A percentile compares a stretch with the other conserved stretches of the same genome.
These are phyloP conservation scores for Acinonyx jubatus DNA, from an alignment of 2,113 vertebrate species.

Conservation along the genomic window DNA sequence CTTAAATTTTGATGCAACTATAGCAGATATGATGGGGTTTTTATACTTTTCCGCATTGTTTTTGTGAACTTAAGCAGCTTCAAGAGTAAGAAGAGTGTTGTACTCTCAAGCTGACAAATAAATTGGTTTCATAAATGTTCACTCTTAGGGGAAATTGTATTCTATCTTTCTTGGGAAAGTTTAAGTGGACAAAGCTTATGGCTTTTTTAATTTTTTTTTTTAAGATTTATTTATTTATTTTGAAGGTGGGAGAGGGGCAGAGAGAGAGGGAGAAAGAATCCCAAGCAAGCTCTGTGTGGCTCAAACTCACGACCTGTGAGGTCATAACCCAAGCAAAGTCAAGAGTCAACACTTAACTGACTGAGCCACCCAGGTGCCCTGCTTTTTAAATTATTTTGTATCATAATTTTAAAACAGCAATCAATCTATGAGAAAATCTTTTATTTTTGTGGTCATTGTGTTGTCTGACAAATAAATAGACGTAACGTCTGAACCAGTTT, in stretches of 20 bases:
- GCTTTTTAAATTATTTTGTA: conserved; percentile 48
- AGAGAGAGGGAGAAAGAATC: too few species aligned
- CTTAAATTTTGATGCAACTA: conserved; percentile 35
- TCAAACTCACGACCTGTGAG: too few species aligned
- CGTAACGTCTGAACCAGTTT: conserved; percentile 24
- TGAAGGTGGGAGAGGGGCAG: too few species aligned
- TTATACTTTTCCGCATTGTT: conserved; percentile 43
- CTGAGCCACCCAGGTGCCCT: background rate
- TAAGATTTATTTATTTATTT: too few species aligned
- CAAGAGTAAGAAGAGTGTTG: background rate
- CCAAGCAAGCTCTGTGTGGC: too few species aligned
- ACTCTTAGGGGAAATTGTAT: background rate
- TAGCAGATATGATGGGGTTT: background rate
- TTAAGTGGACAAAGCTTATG: conserved; percentile 9
- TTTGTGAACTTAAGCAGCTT: conserved; percentile 25
- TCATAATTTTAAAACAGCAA: conserved; percentile 33
- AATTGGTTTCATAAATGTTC: conserved; percentile 52
- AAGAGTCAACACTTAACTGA: too few species aligned
- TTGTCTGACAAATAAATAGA: conserved; percentile 30
- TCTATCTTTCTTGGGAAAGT: background rate
- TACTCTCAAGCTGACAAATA: background rate
- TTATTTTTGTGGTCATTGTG: background rate
- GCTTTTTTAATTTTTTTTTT: background rate
- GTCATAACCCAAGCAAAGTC: too few species aligned
- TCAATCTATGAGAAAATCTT: conserved; percentile 9